Evolutionary conservation across 2,888 invertebrate species (phyloP), one percentile per base, ranked within the genome.

Genomic region (Caenorhabditis sulstoni): DNA sequence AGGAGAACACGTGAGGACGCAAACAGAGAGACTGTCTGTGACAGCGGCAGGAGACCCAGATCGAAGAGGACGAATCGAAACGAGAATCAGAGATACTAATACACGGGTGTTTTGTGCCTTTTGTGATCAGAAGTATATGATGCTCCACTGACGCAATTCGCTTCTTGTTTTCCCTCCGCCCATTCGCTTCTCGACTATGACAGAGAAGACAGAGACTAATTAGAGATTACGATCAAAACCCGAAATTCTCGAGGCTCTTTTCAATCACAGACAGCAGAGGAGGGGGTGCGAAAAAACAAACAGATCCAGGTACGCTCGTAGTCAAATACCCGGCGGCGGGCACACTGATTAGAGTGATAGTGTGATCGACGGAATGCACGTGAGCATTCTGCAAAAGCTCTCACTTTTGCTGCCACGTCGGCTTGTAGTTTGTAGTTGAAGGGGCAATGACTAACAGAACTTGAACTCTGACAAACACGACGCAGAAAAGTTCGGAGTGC

Each of bases 1-100:
- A 23, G 23, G 35, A 71, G 70, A 71, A 71, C 70, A 71, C 70
- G 70, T 71, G 70, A 71, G 70, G 45, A 18, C 59, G 41, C 50
- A 70, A 58, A 59, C 23, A 59, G 47, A 47, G 37, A 66, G 41
- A 61, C 20, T 58, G 35, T 53, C 18, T 50, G 45, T 12, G 9
- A 8, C n/a, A 29, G 22, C 44, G 61, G n/a, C n/a, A n/a, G n/a
- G 20, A 20, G 45, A 44, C 58, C 37, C 45, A 47, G 39, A 66
- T 57, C 35, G n/a, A 22, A 35, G 3, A 44, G 55, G 29, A 55
- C 37, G 37, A 57, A 55, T 12, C 16, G 29, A 44, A 41, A 58
- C 4, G 12, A 57, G 52, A 11, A 65, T 8, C 41, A 39, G 20
- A 35, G 49, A 47, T 16, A 50, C 1, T 50, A 50, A 20, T 22